These are phyloP conservation scores for Abrostola triplasia DNA, from an alignment of 2,888 invertebrate genomes.

Conservation along the genomic window DNA sequence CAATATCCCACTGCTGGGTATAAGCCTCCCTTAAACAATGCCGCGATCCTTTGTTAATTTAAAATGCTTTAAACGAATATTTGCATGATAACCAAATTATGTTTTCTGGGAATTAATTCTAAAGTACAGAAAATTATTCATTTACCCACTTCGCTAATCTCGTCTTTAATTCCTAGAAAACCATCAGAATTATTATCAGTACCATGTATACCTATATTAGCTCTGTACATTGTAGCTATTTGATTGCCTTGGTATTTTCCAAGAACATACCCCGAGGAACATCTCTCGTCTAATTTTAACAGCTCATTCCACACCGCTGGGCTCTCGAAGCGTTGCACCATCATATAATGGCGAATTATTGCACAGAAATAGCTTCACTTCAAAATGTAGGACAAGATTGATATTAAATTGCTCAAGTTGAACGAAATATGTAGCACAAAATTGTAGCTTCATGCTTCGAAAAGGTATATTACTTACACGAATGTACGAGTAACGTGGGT, in stretches of 20 bases:
- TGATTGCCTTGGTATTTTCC: constrained; percentile 35
- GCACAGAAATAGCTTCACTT: constrained; percentile 15
- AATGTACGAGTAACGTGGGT: no score
- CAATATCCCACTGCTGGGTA: no score
- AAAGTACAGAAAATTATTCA: no score
- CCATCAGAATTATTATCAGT: not conserved
- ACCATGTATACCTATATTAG: not conserved
- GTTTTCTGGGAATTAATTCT: no score
- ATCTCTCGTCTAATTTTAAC: constrained; percentile 40
- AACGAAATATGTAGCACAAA: not conserved
- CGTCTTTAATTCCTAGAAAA: no score
- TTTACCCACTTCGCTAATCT: no score
- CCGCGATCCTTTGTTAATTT: no score
- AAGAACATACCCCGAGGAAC: constrained; percentile 28
- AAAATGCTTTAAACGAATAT: no score
- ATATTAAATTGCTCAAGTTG: constrained; percentile 19
- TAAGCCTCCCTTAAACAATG: no score
- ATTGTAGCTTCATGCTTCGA: not conserved
- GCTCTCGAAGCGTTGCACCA: constrained; percentile 24
- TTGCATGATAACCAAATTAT: no score
- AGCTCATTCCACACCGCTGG: constrained; percentile 44
- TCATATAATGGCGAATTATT: constrained; percentile 31
- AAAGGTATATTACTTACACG: not conserved
- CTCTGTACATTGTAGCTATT: constrained; percentile 8
- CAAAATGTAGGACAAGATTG: constrained; percentile 18